Base-by-base conservation (phyloP, 2,888 invertebrate species). In the Macrophya alboannulata region DNA sequence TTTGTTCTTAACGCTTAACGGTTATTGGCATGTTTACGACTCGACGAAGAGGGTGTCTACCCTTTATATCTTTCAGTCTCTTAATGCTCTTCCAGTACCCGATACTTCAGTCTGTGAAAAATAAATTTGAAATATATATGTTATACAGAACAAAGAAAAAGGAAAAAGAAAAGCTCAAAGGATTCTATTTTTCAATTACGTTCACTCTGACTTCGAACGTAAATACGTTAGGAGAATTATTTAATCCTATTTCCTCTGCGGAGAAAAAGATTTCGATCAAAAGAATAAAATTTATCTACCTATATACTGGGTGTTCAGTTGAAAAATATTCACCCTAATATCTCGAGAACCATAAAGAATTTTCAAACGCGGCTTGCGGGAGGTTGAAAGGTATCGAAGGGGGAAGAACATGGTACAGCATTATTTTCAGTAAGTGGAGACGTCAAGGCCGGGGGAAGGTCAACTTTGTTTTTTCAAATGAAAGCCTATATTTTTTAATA, bases 1-100 rank as follows among this genome's bases (percentile, higher is more conserved):
- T 79, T 79, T 79, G 55, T 79, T 79, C 79, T 55, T 79, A 43
- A 59, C 65, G 82, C 48, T 83, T 68, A 68, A 68, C 68, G 71
- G 25, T 83, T 83, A 83, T 83, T 83, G 83, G 71, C 71, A 83
- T 83, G 51, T 83, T 71, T 83, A 83, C 71, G 71, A 71, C 48
- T 83, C 45, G 21, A 5, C 10, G 65, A 62, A 83, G 40, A 45
- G 71, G 68, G 48, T 68, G 21, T 45, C 55, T 68, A 48, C 83
- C 65, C 68, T 68, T 48, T 83, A 68, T 68, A 71, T 83, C 48
- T 74, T 51, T 21, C 48, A 31, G 45, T 48, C 65, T 68, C 77
- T 31, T 51, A 77, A 68, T 37, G 31, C 51, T 77, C 51, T 55
- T 6, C 37, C 31, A 31, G 55, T 31, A 31, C 17, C 48, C n/a